Conservation (phyloP, 1,140 invertebrate genomes). For the Brachionus manjavacas region DNA sequence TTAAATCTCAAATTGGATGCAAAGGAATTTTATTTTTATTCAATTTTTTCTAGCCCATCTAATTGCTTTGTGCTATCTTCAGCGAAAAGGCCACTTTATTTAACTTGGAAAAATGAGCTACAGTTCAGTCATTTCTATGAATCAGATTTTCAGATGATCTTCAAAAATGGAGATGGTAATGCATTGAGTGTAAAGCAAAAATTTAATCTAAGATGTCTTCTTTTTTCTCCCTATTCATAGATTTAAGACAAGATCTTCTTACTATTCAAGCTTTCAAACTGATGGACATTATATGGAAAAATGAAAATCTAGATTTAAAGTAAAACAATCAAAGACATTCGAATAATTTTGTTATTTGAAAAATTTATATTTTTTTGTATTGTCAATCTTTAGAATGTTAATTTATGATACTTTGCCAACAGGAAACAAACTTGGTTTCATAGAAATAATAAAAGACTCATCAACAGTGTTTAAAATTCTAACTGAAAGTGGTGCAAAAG, state of each 20-base stretch:
- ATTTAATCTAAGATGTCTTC: not conserved
- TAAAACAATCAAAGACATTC: not conserved
- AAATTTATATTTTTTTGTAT: not conserved
- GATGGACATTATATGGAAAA: slow-evolving; percentile 93
- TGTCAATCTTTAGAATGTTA: slow-evolving; percentile 68
- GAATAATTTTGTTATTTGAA: not conserved
- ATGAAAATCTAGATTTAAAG: slow-evolving; percentile 75
- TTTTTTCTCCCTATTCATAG: not conserved
- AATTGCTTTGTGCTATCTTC: slow-evolving; percentile 92
- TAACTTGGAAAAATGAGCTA: slow-evolving; percentile 88
- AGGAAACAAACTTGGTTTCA: slow-evolving; percentile 80
- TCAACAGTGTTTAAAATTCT: slow-evolving; percentile 94
- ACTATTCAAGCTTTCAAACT: slow-evolving; percentile 86
- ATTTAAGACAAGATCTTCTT: slow-evolving; percentile 93
- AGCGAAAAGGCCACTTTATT: slow-evolving; percentile 87
- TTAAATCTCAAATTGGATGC: not conserved
- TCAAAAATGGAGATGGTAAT: slow-evolving; percentile 87
- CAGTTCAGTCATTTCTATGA: slow-evolving; percentile 61
- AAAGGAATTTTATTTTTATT: not conserved
- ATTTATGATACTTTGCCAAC: slow-evolving; percentile 91
- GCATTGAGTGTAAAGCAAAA: not conserved
- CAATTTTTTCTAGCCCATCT: not conserved
- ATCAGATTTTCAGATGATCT: slow-evolving; percentile 65
- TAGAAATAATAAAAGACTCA: slow-evolving; percentile 86
- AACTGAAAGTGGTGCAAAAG: slow-evolving; percentile 74